Conservation (phyloP, 1,140 invertebrate genomes). For the Drosophila insularis region DNA sequence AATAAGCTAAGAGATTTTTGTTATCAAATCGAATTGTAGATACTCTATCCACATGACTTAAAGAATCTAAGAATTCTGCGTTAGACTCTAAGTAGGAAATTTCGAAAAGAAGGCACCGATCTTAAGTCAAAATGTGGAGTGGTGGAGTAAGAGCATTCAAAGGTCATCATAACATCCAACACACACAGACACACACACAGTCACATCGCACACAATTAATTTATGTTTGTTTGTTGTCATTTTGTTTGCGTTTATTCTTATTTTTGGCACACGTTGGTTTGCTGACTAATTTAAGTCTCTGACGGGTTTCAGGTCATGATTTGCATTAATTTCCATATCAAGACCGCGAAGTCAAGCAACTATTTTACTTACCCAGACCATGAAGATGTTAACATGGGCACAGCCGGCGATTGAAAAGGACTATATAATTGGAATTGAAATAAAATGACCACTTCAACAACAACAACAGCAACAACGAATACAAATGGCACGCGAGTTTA, state of each 20-base stretch:
- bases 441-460: neutral
- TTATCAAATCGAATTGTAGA: neutral
- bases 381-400: neutral
- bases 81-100: no score
- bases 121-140: neutral
- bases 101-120: no score
- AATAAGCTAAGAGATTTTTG: neutral
- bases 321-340: slow-evolving; percentile 26
- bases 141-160: slow-evolving; percentile 19
- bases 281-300: slow-evolving; percentile 43
- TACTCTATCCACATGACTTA: neutral
- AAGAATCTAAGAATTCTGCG: no score
- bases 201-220: slow-evolving; percentile 40
- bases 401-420: neutral
- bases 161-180: slow-evolving; percentile 12
- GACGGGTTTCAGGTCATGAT: slow-evolving; percentile 23
- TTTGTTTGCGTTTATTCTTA: slow-evolving; percentile 18
- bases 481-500: slow-evolving; percentile 59
- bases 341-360: neutral
- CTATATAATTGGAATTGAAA: neutral
- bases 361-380: slow-evolving; percentile 32
- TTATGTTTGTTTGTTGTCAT: slow-evolving; percentile 56
- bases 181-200: neutral
- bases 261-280: slow-evolving; percentile 59
- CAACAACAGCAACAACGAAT: neutral